A percentile compares a stretch with the other conserved stretches of the same genome.
Evolutionary conservation across 1,140 invertebrate species (phyloP).

Genomic region (Pseudachorutes palmiensis): DNA sequence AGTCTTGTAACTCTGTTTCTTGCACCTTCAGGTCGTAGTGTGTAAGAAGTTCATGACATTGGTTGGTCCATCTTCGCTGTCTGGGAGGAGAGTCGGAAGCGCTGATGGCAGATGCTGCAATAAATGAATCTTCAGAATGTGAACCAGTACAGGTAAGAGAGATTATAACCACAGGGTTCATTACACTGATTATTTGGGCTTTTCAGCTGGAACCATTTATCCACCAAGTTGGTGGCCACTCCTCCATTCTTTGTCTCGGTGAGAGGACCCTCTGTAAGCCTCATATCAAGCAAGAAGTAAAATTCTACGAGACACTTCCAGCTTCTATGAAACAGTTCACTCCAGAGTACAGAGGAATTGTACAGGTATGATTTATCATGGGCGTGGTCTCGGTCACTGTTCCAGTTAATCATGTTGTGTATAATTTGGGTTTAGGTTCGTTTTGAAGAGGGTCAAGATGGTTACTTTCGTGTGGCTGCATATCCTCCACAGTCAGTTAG

Average conservation of each 20-base stretch:
- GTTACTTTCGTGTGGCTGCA: conserved; percentile 47
- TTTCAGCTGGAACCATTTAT: conserved; percentile 46
- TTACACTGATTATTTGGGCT: no score
- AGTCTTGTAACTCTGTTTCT: no score
- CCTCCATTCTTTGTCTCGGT: conserved; percentile 51
- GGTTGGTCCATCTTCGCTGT: no score
- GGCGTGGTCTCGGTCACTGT: no score
- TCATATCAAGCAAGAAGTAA: conserved; percentile 50
- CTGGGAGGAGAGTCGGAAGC: no score
- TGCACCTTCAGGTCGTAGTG: no score
- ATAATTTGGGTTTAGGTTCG: conserved; percentile 38
- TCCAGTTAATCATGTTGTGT: no score
- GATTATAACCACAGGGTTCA: no score
- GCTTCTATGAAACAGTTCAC: conserved; percentile 47
- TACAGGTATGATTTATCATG: no score
- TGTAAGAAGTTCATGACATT: no score
- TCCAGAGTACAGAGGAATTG: conserved; percentile 47
- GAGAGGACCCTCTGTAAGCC: conserved; percentile 54
- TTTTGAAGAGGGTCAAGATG: conserved; percentile 43
- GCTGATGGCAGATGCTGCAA: conserved; percentile 36
- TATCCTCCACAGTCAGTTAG: conserved; percentile 42
- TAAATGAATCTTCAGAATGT: conserved; percentile 38
- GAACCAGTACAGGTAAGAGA: conserved; percentile 36
- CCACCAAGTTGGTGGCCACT: conserved; percentile 54
- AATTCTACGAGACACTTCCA: conserved; percentile 52